Conservation (phyloP, 1,140 invertebrate species). For the Drosophila kanapiae region DNA sequence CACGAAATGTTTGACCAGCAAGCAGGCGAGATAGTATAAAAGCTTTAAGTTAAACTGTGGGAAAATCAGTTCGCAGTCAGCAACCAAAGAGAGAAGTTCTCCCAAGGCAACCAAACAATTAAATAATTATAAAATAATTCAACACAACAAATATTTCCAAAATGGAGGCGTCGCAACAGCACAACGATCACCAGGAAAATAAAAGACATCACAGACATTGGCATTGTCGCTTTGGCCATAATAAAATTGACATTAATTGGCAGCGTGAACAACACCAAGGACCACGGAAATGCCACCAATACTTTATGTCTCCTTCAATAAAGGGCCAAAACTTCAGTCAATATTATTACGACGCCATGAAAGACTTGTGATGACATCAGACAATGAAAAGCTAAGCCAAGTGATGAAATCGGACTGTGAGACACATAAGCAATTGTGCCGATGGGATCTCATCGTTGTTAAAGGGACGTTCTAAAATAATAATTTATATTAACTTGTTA, state of each 20-base stretch:
- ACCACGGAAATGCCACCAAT: not conserved
- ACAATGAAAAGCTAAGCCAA: not conserved
- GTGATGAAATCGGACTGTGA: not conserved
- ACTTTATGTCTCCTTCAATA: not conserved
- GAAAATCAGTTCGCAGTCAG: not conserved
- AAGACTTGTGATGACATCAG: slow-evolving; percentile 2
- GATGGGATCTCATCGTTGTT: slow-evolving; percentile 4
- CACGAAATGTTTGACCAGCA: slow-evolving; percentile 3
- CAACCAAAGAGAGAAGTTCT: not conserved
- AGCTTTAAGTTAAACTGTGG: not conserved
- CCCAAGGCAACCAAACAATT: not conserved
- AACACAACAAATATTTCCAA: not conserved
- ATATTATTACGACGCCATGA: slow-evolving; percentile 17
- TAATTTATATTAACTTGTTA: slow-evolving; percentile 1
- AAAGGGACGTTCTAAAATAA: not conserved
- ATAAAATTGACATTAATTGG: slow-evolving; percentile 14
- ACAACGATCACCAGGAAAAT: not conserved
- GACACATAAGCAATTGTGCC: not conserved
- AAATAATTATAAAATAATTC: not conserved
- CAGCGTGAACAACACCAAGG: not conserved
- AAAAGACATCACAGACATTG: not conserved
- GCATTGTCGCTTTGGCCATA: slow-evolving; percentile 3
- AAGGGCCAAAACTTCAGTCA: slow-evolving; percentile 5
- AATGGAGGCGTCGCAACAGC: not conserved
- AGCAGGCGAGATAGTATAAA: not conserved